Conservation (phyloP, 2,888 invertebrate species). For the Drosophila nigricruria region DNA sequence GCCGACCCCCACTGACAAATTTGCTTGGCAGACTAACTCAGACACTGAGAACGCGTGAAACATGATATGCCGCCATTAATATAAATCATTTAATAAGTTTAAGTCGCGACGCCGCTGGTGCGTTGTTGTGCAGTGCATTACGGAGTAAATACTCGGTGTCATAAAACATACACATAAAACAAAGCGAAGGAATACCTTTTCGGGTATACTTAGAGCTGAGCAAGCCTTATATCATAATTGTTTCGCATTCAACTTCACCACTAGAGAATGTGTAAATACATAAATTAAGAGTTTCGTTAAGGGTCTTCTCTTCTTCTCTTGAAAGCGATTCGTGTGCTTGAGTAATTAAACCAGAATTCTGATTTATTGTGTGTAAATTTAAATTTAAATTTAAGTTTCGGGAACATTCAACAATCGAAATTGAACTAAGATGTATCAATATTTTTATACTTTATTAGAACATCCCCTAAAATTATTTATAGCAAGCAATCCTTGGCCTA, state of each 20-base stretch:
- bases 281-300: background rate
- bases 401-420: background rate
- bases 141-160: conserved; percentile 40
- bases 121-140: conserved; percentile 36
- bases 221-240: conserved; percentile 20
- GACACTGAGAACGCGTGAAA: conserved; percentile 80
- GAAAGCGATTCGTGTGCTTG: background rate
- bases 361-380: conserved; percentile 10
- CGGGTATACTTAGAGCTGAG: conserved; percentile 21
- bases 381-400: background rate
- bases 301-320: background rate
- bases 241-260: background rate
- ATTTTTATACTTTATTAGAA: background rate
- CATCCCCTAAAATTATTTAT: background rate
- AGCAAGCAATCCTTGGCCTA: background rate
- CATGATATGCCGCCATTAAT: conserved; percentile 83
- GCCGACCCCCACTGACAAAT: conserved; percentile 86
- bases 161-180: conserved; percentile 39
- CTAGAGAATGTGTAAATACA: conserved; percentile 3
- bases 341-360: background rate
- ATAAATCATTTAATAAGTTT: conserved; percentile 82
- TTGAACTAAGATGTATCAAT: background rate
- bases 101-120: conserved; percentile 58
- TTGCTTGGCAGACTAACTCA: conserved; percentile 72
- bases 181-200: conserved; percentile 35